phyloP scores from a whole-genome alignment of 1,140 invertebrate genomes.

The Lepidotrigona ventralis region DNA sequence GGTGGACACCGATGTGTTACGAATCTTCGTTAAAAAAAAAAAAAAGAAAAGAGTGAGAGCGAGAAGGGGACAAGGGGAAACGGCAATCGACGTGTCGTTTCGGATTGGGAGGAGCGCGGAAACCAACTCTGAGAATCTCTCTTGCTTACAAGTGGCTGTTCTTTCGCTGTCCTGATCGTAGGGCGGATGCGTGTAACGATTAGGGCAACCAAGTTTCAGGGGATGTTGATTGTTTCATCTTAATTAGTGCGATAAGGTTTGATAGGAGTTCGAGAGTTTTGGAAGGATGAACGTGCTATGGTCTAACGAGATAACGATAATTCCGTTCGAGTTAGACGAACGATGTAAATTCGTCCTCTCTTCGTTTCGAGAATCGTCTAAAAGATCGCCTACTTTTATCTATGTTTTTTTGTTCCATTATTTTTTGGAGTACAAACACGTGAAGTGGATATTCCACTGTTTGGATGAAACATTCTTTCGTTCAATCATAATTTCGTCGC shows the following conservation, averaged over 20 bases:
- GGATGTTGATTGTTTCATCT: slow-evolving; percentile 52
- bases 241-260: slow-evolving; percentile 34
- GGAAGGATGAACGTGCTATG: neutral
- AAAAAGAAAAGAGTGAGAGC: slow-evolving; percentile 4
- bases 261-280: neutral
- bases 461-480: neutral
- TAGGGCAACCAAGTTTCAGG: slow-evolving; percentile 40
- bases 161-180: neutral
- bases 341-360: neutral
- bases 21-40: slow-evolving; percentile 58
- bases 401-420: neutral
- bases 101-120: slow-evolving; percentile 30
- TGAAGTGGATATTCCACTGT: neutral
- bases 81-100: slow-evolving; percentile 58
- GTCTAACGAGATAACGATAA: neutral
- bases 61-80: neutral
- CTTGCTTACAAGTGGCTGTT: slow-evolving; percentile 22
- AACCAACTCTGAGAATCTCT: neutral
- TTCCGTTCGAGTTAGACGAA: neutral
- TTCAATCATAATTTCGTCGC: neutral
- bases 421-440: neutral
- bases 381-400: neutral
- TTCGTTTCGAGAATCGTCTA: neutral
- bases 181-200: slow-evolving; percentile 34
- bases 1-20: slow-evolving; percentile 47